A percentile compares a stretch with the other conserved stretches of the same genome.
phyloP scores from a whole-genome alignment of 2,888 invertebrate species.

The Phengaris alcon region DNA sequence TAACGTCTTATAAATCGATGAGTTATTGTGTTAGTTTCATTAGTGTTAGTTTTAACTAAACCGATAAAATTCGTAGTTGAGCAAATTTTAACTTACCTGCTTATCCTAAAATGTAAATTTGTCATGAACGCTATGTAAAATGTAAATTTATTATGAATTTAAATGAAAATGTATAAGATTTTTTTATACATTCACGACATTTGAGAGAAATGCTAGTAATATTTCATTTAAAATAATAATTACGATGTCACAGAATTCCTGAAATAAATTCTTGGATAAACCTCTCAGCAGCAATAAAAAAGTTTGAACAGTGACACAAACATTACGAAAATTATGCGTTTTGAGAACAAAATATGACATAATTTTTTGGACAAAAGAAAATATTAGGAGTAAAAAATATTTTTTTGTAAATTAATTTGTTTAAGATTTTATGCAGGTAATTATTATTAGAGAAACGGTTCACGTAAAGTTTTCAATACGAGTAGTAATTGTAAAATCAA shows the following conservation, averaged over 20 bases:
- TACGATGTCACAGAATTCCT: background rate
- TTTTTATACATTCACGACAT: background rate
- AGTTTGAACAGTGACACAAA: background rate
- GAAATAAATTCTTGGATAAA: background rate
- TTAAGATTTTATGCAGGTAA: no score
- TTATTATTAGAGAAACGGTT: no score
- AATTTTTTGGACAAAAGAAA: background rate
- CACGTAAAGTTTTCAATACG: no score
- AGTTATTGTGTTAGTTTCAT: no score
- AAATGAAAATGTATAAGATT: background rate
- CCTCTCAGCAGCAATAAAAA: background rate
- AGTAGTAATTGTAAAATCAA: no score
- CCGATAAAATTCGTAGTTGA: background rate
- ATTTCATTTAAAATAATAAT: background rate
- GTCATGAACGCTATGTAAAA: background rate
- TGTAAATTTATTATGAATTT: background rate
- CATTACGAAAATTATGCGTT: background rate
- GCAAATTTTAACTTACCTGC: background rate
- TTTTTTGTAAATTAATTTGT: no score
- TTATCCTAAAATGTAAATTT: background rate
- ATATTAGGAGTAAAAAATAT: no score
- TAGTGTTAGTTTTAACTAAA: background rate
- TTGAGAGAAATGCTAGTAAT: background rate
- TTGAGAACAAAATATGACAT: background rate
- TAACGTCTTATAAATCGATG: no score